Evolutionary conservation across 1,140 invertebrate genomes (phyloP).

Genomic region (Aleiodes sp.): DNA sequence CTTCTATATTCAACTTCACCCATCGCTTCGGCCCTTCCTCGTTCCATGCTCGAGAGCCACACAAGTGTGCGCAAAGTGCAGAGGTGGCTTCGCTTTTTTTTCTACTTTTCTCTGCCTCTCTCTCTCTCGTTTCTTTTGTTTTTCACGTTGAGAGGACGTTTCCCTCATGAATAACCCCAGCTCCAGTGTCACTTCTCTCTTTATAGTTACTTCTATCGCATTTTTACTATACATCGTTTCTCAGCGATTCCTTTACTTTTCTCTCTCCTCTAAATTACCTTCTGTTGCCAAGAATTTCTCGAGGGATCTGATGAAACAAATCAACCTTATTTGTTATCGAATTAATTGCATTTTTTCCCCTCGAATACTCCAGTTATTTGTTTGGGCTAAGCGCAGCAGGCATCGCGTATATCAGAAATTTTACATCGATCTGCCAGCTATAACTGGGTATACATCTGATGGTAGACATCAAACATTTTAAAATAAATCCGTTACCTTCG

Average conservation of each 20-base stretch:
- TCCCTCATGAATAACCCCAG: background rate
- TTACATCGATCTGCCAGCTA: background rate
- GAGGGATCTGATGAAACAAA: background rate
- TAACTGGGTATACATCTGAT: too few species aligned
- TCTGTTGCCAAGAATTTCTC: background rate
- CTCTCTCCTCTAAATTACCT: background rate
- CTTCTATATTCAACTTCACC: slow-evolving; percentile 19
- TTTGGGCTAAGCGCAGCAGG: background rate
- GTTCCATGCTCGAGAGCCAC: slow-evolving; percentile 27
- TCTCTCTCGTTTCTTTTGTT: background rate
- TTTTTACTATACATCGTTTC: background rate
- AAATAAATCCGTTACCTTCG: slow-evolving; percentile 21
- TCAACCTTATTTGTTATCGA: background rate
- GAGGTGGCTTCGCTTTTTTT: slow-evolving; percentile 8
- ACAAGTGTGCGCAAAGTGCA: slow-evolving; percentile 32
- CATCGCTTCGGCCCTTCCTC: slow-evolving; percentile 12
- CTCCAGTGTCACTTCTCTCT: background rate
- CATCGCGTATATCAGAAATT: slow-evolving; percentile 38
- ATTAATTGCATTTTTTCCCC: background rate
- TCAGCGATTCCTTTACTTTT: background rate
- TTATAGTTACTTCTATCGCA: background rate
- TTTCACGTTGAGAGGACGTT: slow-evolving; percentile 19
- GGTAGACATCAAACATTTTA: too few species aligned
- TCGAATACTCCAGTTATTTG: slow-evolving; percentile 11
- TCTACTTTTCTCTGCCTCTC: background rate